Base-by-base conservation (phyloP, 1,140 invertebrate species). In the Aphelinus certus region DNA sequence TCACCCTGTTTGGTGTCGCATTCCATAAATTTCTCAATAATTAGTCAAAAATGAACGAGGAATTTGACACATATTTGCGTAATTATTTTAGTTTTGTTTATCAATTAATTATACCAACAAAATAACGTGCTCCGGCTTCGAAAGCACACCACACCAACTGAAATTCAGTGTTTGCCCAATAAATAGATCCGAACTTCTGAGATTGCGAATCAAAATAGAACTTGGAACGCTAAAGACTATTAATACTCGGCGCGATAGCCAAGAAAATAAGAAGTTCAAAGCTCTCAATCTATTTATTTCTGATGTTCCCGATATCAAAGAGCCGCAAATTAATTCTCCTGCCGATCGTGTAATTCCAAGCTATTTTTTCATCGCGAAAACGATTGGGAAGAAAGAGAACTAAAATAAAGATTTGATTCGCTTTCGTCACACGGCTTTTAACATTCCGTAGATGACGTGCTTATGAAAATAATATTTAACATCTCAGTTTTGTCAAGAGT, bases 381-480 rank as follows among this genome's bases (percentile, higher is more conserved):
- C 46, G 58, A 68, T 62, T 2, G 26, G 61, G 55, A 65, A 58
- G 26, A 57, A 49, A 65, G 47, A 48, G 6, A 46, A 73, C 2
- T 4, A 2, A 45, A 73, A 55, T 1, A 4, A 66, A 58, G 60
- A 57, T 48, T 10, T 45, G 1, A 45, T 57, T 10, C 64, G 4
- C 71, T 42, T 53, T 42, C 57, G 55, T 73, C 64, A 62, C 57
- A 10, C 5, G 55, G 43, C 51, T 62, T 46, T 74, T 74, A 69
- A 69, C 6, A 60, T 64, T 48, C 57, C 26, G 56, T 7, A 42
- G 53, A 69, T 63, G 62, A n/a, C 49, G 47, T 63, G 26, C 49
- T 7, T 74, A 69, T 69, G 66, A 69, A 69, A 26, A 26, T 26
- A 26, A 69, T 74, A 74, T 66, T 46, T 53, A 60, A 51, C 42